Conservation (phyloP, 2,888 invertebrate genomes). For the Cantharis lateralis region DNA sequence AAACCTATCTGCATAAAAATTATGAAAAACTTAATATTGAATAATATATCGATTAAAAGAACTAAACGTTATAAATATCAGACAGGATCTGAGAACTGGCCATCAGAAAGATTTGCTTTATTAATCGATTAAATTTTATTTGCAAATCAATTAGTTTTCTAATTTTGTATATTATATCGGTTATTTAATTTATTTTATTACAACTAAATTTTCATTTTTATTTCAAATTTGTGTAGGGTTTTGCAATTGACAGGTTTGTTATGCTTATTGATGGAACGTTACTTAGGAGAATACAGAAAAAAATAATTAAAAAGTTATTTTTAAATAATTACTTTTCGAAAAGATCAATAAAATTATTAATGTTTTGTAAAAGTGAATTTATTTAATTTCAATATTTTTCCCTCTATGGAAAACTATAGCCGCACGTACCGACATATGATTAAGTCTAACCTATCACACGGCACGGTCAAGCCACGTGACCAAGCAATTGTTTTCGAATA, state of each 20-base stretch:
- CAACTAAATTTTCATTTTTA: not conserved
- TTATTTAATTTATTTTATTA: not conserved
- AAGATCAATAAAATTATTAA: not conserved
- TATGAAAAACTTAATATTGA: not conserved
- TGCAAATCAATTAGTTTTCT: not conserved
- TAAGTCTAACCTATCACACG: not conserved
- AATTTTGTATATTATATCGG: not conserved
- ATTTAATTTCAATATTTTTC: not conserved
- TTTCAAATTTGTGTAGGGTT: not conserved
- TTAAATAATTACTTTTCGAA: not conserved
- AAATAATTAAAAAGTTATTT: not conserved
- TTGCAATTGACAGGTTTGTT: not conserved
- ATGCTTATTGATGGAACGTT: not conserved
- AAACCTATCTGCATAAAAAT: not conserved
- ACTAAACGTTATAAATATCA: not conserved
- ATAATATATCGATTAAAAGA: not conserved
- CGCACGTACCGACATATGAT: not conserved
- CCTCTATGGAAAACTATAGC: not conserved
- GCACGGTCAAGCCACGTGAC: not conserved
- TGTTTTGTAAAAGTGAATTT: not conserved
- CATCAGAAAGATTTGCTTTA: not conserved
- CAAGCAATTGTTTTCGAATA: not conserved
- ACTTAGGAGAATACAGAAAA: not conserved
- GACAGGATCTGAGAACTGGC: not conserved
- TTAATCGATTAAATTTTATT: not conserved